A percentile compares a stretch with the other conserved stretches of the same genome.
Evolutionary conservation across 2,113 vertebrate species (phyloP).

Genomic region (Marmota flaviventris): DNA sequence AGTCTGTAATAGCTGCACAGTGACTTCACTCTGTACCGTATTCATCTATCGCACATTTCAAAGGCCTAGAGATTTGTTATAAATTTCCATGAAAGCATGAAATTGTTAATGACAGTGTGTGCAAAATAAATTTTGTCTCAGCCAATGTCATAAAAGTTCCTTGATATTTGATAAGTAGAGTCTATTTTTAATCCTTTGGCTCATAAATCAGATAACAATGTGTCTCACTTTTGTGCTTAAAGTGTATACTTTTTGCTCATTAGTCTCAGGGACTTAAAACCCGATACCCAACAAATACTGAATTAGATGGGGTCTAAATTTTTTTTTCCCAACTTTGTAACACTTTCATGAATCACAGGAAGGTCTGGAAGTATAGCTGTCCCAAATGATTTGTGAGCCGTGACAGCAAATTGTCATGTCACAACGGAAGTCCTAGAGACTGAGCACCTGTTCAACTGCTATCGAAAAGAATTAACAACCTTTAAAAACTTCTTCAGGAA

Average conservation of each 20-base stretch:
- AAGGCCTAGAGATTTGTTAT: neutral
- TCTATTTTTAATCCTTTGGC: neutral
- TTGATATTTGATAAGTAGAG: neutral
- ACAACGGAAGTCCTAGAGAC: neutral
- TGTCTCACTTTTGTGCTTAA: neutral
- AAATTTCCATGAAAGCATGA: neutral
- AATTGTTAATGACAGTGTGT: neutral
- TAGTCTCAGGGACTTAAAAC: neutral
- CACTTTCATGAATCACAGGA: neutral
- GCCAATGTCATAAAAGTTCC: neutral
- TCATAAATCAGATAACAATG: neutral
- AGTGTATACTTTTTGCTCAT: neutral
- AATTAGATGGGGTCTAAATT: neutral
- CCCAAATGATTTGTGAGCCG: neutral
- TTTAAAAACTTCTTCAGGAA: neutral
- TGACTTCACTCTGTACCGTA: neutral
- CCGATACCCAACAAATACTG: neutral
- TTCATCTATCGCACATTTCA: neutral
- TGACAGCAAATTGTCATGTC: neutral
- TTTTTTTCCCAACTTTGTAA: neutral
- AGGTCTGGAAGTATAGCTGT: neutral
- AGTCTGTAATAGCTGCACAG: neutral
- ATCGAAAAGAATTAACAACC: neutral
- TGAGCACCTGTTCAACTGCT: neutral
- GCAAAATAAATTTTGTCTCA: slow-evolving; percentile 12